phyloP scores from a whole-genome alignment of 2,888 invertebrate genomes.

The Lucinisca nassula region DNA sequence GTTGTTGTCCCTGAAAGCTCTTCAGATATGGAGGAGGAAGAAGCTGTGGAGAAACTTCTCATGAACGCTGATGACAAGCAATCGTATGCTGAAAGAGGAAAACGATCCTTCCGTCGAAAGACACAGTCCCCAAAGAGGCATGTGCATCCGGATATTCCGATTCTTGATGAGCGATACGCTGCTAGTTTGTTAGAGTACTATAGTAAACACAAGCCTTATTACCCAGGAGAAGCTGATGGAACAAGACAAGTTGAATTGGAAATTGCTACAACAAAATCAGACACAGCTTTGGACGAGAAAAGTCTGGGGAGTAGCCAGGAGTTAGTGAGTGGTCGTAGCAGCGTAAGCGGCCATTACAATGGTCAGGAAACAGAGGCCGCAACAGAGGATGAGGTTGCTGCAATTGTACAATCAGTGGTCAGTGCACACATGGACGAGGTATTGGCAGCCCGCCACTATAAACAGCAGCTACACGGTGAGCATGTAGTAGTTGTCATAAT shows the following conservation, averaged over 20 bases:
- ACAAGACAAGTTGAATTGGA: conserved; percentile 57
- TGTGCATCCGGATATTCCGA: conserved; percentile 56
- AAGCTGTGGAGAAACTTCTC: conserved; percentile 29
- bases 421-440: conserved; percentile 71
- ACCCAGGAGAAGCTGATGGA: conserved; percentile 59
- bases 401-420: conserved; percentile 68
- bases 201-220: conserved; percentile 71
- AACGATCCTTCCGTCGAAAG: conserved; percentile 62
- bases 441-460: conserved; percentile 64
- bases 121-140: conserved; percentile 66
- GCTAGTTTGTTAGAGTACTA: conserved; percentile 69
- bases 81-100: conserved; percentile 58
- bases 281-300: neutral
- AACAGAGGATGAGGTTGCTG: conserved; percentile 56
- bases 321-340: neutral
- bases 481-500: too few relatives aligned
- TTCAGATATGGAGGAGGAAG: conserved; percentile 63
- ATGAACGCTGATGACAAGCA: conserved; percentile 54
- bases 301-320: conserved; percentile 2
- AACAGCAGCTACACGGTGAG: conserved; percentile 15
- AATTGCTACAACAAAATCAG: conserved; percentile 19
- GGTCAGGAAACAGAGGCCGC: conserved; percentile 59
- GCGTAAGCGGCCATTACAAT: neutral
- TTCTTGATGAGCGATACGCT: conserved; percentile 66
- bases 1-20: conserved; percentile 44